Percentiles rank a stretch among this genome's conserved stretches.
Conservation (phyloP, 2,797 vertebrate genomes). For the Monodelphis domestica region DNA sequence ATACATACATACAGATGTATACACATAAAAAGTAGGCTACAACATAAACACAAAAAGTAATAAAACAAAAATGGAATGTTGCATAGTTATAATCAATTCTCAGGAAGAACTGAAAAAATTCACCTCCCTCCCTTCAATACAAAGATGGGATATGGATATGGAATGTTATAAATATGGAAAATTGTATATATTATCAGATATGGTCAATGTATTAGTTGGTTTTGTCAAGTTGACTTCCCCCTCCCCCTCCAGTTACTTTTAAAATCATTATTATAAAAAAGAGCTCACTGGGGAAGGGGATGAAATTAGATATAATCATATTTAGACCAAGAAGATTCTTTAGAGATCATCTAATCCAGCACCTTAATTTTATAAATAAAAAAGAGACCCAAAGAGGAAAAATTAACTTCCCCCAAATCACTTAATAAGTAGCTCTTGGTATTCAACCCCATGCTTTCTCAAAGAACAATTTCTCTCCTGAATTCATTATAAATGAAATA, state of each 20-base stretch:
- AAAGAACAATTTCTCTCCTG: constrained; percentile 23
- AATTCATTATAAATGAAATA: constrained; percentile 55
- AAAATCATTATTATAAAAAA: neutral
- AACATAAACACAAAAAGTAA: neutral
- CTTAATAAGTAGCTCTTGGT: neutral
- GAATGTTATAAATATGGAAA: too few relatives aligned
- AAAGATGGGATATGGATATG: neutral
- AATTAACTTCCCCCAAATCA: neutral
- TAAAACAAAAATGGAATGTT: neutral
- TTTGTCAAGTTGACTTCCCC: neutral
- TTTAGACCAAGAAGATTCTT: neutral
- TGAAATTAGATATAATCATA: neutral
- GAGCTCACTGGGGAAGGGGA: neutral
- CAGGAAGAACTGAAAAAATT: neutral
- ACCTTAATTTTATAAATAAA: neutral
- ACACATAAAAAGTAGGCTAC: neutral
- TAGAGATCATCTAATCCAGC: neutral
- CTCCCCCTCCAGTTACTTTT: neutral
- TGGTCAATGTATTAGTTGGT: neutral
- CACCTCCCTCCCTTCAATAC: neutral
- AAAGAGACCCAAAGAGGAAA: neutral
- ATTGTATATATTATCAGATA: neutral
- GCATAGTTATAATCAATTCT: neutral
- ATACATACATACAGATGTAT: neutral
- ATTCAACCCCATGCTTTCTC: constrained; percentile 4